Evolutionary conservation across 2,888 invertebrate genomes (phyloP), one percentile per base, ranked within the genome.

Genomic region (Zelleria hepariella): DNA sequence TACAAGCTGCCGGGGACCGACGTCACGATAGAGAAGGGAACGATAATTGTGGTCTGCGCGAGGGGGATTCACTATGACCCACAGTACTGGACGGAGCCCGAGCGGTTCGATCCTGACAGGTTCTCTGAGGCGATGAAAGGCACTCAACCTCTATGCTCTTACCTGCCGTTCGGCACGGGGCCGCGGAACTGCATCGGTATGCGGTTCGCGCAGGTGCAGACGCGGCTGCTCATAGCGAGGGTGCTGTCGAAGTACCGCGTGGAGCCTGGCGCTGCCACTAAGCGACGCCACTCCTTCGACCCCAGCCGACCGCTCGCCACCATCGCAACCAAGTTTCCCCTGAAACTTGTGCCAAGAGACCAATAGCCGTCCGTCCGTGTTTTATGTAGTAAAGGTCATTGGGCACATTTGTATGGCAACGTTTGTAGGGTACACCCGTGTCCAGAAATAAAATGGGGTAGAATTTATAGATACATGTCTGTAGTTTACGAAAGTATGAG

Each of bases 41-140:
- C 57, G 23, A 26, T 63, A 21, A 49, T 64, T n/a, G 0, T 65
- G 5, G 15, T 62, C 2, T 59, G 65, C 8, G 54, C 7, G n/a
- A 24, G 52, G 6, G 66, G 61, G 7, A 59, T 65, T 6, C 68
- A 68, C 47, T 51, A 58, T n/a, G 68, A 68, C 53, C 58, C 58
- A 53, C 60, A 64, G 54, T 60, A 65, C 58, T 68, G 61, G 24
- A 63, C 65, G 0, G 57, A 68, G 1, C 67, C 68, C 0, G 47
- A 62, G 3, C 64, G 62, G 56, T 68, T 67, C 55, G 65, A 68
- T 54, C 68, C 68, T 4, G 66, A 68, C 0, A 62, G 65, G n/a
- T 68, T 67, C 27, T 49, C 62, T 2, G 61, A 64, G n/a, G 67
- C 66, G 32, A 64, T 64, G 10, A 57, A 53, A 26, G 62, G 60